phyloP scores from a whole-genome alignment of 2,888 invertebrate genomes.

The Drosophila birchii region DNA sequence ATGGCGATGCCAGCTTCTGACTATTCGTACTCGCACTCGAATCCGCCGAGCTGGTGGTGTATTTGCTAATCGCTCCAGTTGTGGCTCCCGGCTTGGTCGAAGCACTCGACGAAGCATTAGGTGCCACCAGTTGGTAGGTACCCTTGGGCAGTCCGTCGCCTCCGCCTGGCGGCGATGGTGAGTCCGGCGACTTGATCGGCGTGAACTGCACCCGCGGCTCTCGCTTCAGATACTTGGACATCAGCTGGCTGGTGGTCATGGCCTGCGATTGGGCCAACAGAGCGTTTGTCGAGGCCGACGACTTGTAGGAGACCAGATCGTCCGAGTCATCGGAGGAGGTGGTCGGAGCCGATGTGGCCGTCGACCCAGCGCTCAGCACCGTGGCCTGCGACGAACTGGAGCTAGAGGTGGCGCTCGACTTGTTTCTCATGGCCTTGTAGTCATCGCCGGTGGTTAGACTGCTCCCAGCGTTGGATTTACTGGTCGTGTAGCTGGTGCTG shows the following conservation, averaged over 20 bases:
- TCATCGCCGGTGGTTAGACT: constrained; percentile 76
- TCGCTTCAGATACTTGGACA: constrained; percentile 84
- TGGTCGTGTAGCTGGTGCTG: constrained; percentile 56
- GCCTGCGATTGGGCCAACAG: constrained; percentile 84
- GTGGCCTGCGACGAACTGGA: constrained; percentile 84
- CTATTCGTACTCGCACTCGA: constrained; percentile 58
- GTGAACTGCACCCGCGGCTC: constrained; percentile 84
- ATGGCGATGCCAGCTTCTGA: constrained; percentile 76
- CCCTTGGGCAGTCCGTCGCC: constrained; percentile 81
- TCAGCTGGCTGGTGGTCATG: constrained; percentile 84
- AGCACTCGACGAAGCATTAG: constrained; percentile 35
- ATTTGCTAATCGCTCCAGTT: constrained; percentile 77
- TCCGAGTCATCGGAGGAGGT: constrained; percentile 83
- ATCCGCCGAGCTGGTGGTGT: constrained; percentile 61
- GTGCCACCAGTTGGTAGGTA: constrained; percentile 80
- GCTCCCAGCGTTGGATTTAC: constrained; percentile 61
- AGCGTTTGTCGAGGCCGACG: constrained; percentile 83
- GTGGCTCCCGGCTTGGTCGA: constrained; percentile 61
- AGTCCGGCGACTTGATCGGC: constrained; percentile 83
- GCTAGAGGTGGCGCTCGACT: constrained; percentile 82
- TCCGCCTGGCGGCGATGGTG: constrained; percentile 82
- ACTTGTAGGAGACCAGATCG: constrained; percentile 83
- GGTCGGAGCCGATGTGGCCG: constrained; percentile 82
- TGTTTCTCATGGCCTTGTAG: constrained; percentile 82
- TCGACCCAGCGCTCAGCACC: constrained; percentile 82